phyloP scores from a whole-genome alignment of 1,140 invertebrate genomes.

The Musca vetustissima region DNA sequence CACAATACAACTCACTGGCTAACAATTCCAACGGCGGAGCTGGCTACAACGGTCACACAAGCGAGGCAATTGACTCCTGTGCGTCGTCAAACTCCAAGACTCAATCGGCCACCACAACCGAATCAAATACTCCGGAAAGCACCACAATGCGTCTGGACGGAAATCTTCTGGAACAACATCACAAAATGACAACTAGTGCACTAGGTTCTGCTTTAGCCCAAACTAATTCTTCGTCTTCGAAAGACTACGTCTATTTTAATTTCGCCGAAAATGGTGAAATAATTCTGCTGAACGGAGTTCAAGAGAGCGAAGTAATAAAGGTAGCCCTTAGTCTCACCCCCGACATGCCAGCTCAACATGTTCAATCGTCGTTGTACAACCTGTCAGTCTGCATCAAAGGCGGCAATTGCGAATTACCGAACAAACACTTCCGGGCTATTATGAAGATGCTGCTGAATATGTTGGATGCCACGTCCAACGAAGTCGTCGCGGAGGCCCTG shows the following conservation, averaged over 20 bases:
- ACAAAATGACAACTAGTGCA: constrained; percentile 28
- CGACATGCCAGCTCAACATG: constrained; percentile 42
- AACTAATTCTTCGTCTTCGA: constrained; percentile 9
- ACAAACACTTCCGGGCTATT: constrained; percentile 68
- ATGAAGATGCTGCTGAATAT: constrained; percentile 74
- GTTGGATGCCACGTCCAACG: constrained; percentile 67
- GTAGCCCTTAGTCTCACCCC: constrained; percentile 47
- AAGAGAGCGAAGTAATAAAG: constrained; percentile 56
- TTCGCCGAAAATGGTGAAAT: constrained; percentile 46
- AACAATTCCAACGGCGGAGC: constrained; percentile 42
- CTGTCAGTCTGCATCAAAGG: constrained; percentile 56
- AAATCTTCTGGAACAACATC: constrained; percentile 30
- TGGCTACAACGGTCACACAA: constrained; percentile 60
- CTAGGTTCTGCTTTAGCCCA: constrained; percentile 3
- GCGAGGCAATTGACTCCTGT: constrained; percentile 48
- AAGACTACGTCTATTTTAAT: constrained; percentile 24
- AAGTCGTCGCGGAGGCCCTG: constrained; percentile 72
- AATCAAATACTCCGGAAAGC: constrained; percentile 54
- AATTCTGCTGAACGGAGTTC: constrained; percentile 49
- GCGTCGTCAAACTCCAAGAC: constrained; percentile 54
- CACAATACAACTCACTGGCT: constrained; percentile 65
- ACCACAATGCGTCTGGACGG: constrained; percentile 52
- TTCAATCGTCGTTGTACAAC: constrained; percentile 52
- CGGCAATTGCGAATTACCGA: constrained; percentile 57
- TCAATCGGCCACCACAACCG: constrained; percentile 54